These are phyloP conservation scores for Anarhynchus alexandrinus DNA, from an alignment of 2,113 vertebrate genomes.

Conservation along the genomic window DNA sequence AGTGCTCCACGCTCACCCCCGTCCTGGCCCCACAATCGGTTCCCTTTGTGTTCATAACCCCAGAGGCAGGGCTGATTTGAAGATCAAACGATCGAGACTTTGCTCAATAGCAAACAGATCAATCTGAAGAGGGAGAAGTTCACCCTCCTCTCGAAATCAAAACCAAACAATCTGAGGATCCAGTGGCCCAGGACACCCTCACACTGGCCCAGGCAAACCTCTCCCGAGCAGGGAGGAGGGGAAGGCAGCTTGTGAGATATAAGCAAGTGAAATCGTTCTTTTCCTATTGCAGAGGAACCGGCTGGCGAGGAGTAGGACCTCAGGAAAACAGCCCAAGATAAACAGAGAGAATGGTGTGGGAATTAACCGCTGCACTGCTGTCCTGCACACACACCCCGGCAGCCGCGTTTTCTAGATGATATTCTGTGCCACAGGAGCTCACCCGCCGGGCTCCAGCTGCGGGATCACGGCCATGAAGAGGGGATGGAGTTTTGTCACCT, in stretches of 20 bases:
- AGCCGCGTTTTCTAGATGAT: rapidly evolving
- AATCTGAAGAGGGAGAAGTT: conserved; percentile 37
- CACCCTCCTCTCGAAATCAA: neutral
- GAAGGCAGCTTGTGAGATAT: neutral
- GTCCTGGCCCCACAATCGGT: neutral
- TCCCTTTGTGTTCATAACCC: conserved; percentile 13
- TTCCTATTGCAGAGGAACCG: neutral
- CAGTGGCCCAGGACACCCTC: neutral
- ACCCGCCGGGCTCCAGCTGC: neutral
- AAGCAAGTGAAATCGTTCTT: neutral
- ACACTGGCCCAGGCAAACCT: neutral
- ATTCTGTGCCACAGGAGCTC: neutral
- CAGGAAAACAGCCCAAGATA: neutral
- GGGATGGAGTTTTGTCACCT: neutral
- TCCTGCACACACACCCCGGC: neutral
- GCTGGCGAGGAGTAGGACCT: neutral
- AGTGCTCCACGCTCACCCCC: neutral
- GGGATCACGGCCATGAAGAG: rapidly evolving
- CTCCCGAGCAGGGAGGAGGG: rapidly evolving
- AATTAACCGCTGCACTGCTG: neutral
- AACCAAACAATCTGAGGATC: neutral
- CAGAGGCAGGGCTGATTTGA: neutral
- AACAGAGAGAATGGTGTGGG: neutral
- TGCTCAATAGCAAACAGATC: conserved; percentile 51
- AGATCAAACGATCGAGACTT: neutral